phyloP scores from a whole-genome alignment of 2,113 vertebrate species.

The Ceyx melanurus region DNA sequence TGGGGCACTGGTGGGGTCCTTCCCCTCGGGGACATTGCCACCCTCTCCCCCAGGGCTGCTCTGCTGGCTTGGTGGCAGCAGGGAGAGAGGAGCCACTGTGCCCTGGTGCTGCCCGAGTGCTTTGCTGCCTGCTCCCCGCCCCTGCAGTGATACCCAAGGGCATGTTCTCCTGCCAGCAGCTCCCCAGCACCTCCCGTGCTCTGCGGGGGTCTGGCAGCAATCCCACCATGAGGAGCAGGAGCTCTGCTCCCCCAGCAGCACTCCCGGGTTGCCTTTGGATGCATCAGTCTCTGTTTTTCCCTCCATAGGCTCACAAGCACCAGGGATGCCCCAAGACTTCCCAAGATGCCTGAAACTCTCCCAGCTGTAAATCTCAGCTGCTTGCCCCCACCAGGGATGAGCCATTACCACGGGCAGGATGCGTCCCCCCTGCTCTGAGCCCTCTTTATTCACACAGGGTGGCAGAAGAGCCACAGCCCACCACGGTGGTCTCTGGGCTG shows the following conservation, averaged over 20 bases:
- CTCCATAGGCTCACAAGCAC: background rate
- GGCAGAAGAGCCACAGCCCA: background rate
- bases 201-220: background rate
- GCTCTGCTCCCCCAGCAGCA: background rate
- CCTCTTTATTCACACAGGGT: background rate
- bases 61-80: background rate
- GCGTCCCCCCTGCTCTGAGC: fast-evolving
- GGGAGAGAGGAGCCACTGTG: fast-evolving
- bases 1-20: background rate
- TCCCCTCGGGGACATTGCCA: background rate
- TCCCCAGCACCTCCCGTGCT: background rate
- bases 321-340: background rate
- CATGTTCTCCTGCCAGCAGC: background rate
- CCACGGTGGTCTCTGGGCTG: background rate
- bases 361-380: background rate
- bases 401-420: background rate
- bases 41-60: background rate
- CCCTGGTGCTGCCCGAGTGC: background rate
- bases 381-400: background rate
- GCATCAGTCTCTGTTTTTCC: background rate
- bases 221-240: background rate
- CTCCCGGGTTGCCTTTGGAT: background rate
- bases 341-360: fast-evolving
- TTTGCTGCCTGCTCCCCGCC: background rate
- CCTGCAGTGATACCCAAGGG: background rate